Conservation (phyloP, 2,888 invertebrate genomes). For the Lissocephala sabroskyi region DNA sequence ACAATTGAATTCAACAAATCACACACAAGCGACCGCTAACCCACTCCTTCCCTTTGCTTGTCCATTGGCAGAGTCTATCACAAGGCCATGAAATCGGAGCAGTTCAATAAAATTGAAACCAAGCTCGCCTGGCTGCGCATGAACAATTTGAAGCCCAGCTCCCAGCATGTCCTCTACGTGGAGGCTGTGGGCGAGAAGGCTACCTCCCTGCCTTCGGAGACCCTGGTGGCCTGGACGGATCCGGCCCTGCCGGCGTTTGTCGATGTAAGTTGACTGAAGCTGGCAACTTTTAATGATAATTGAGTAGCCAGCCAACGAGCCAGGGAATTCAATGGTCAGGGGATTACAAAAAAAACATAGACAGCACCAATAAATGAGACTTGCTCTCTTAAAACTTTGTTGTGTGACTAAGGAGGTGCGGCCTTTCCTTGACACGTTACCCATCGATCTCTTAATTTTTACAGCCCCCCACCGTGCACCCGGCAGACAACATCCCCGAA, state of each 20-base stretch:
- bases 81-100: conserved; percentile 78
- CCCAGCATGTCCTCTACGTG: conserved; percentile 86
- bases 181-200: conserved; percentile 81
- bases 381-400: too few species aligned
- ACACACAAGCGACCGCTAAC: neutral
- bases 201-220: conserved; percentile 85
- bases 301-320: too few species aligned
- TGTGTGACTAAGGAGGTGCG: too few species aligned
- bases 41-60: neutral
- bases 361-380: too few species aligned
- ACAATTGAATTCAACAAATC: too few species aligned
- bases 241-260: conserved; percentile 90
- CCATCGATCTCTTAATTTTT: conserved; percentile 15
- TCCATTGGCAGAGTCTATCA: conserved; percentile 77
- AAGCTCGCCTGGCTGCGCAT: conserved; percentile 81
- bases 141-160: conserved; percentile 83
- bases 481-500: conserved; percentile 86
- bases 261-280: conserved; percentile 76
- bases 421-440: too few species aligned
- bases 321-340: too few species aligned
- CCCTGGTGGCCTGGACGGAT: conserved; percentile 88
- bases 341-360: too few species aligned
- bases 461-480: conserved; percentile 88
- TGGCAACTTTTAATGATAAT: too few species aligned
- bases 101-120: conserved; percentile 77